Base-by-base conservation (phyloP, 2,888 invertebrate species). In the Melieria picta region DNA sequence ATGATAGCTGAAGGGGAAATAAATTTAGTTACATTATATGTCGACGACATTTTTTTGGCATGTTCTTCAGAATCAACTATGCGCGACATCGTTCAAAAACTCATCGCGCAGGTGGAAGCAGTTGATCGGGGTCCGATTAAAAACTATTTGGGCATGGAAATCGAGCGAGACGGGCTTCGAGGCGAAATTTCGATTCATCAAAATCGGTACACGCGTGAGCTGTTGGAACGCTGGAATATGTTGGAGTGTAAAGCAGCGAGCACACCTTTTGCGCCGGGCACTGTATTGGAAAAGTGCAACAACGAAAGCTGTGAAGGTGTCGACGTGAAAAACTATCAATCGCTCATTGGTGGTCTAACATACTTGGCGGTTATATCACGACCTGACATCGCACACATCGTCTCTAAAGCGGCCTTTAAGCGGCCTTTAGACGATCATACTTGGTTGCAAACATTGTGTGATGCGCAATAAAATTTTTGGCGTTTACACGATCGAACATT, bases 381-480 rank as follows among this genome's bases (percentile, higher is more conserved):
- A 52, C 64, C 64, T 30, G 74, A 76, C 50, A 75, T 77, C n/a
- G 69, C 74, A 11, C 73, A 76, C 45, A 67, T 65, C 13, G 74
- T 76, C 4, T 78, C 76, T 0, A n/a, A n/a, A n/a, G n/a, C n/a
- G n/a, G n/a, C n/a, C n/a, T n/a, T n/a, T n/a, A n/a, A n/a, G n/a
- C n/a, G n/a, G n/a, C n/a, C n/a, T n/a, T n/a, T n/a, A n/a, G n/a
- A n/a, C n/a, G n/a, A n/a, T n/a, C n/a, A n/a, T n/a, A n/a, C n/a
- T n/a, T n/a, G n/a, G n/a, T n/a, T n/a, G n/a, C n/a, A n/a, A n/a
- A n/a, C n/a, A n/a, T n/a, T n/a, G n/a, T n/a, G n/a, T n/a, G n/a
- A n/a, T n/a, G n/a, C n/a, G n/a, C n/a, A n/a, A n/a, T n/a, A n/a
- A n/a, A n/a, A n/a, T n/a, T n/a, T n/a, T n/a, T n/a, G n/a, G n/a